phyloP scores from a whole-genome alignment of 2,797 vertebrate species.

The Heteromormyrus szaboi region DNA sequence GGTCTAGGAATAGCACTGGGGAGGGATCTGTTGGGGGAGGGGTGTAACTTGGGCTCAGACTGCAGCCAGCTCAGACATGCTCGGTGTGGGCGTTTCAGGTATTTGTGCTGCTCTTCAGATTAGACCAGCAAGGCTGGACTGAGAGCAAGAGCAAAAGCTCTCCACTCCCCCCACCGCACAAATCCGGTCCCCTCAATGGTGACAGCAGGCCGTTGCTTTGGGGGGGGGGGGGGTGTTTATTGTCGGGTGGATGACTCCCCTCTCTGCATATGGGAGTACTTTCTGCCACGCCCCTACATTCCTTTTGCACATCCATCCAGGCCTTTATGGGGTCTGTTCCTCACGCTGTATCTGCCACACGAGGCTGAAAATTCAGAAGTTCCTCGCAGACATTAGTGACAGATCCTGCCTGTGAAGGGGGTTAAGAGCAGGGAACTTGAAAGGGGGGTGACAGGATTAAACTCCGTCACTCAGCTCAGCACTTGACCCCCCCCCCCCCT shows the following conservation, averaged over 20 bases:
- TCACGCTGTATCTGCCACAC: neutral
- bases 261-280: neutral
- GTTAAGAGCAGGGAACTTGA: neutral
- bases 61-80: constrained; percentile 19
- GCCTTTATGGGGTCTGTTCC: neutral
- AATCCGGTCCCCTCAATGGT: constrained; percentile 32
- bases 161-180: neutral
- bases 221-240: neutral
- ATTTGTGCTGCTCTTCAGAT: constrained; percentile 50
- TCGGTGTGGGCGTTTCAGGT: constrained; percentile 25
- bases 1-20: neutral
- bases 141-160: neutral
- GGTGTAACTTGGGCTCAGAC: constrained; percentile 16
- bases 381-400: neutral
- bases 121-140: constrained; percentile 37
- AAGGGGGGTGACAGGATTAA: neutral
- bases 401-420: neutral
- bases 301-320: neutral
- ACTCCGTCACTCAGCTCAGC: neutral
- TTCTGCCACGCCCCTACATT: neutral
- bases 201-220: constrained; percentile 13
- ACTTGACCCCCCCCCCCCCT: neutral
- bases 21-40: neutral
- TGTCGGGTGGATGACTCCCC: neutral
- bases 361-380: neutral